Evolutionary conservation across 2,113 vertebrate species (phyloP), one percentile per base, ranked within the genome.

Genomic region (Sinocyclocheilus rhinocerous): DNA sequence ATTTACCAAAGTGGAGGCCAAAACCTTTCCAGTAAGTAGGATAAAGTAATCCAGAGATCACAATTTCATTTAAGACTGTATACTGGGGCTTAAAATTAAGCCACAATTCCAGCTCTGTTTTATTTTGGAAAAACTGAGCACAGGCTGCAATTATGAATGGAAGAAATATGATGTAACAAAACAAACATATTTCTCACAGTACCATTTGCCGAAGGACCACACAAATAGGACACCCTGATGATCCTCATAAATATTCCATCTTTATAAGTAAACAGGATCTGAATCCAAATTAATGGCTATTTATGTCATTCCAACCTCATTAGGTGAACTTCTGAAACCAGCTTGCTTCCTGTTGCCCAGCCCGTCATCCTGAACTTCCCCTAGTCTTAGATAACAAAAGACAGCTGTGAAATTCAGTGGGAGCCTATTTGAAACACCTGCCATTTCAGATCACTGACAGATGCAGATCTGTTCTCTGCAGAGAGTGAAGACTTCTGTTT

Each of bases 381-480:
- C 45, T 76, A 24, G 18, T 29, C n/a, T 86, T 86, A 88, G 70
- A 93, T 87, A 57, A 88, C 81, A 91, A 78, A 81, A 86, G 92
- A 92, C 88, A 86, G 84, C 15, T 50, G 63, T 88, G 80, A 81
- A 87, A 91, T 89, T 73, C 88, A 50, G 81, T 26, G 79, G 50
- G 39, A 63, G 81, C 87, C 78, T 33, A 67, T 87, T 63, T 82
- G 84, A 65, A 78, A 90, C 76, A 84, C 85, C 50, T 83, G 89
- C 69, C 90, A 88, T 77, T 88, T 90, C 84, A 88, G 76, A 83
- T 84, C 82, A 73, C 67, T 8, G 75, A 26, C 50, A 86, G 79
- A 86, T 77, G 77, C 50, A 63, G 76, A 63, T 87, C 85, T 86
- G 75, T 55, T 39, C 76, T 80, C 57, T 48, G 50, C n/a, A 67